A percentile compares a stretch with the other conserved stretches of the same genome.
phyloP scores from a whole-genome alignment of 2,113 vertebrate genomes.

The Ophthalmolycus amberensis region DNA sequence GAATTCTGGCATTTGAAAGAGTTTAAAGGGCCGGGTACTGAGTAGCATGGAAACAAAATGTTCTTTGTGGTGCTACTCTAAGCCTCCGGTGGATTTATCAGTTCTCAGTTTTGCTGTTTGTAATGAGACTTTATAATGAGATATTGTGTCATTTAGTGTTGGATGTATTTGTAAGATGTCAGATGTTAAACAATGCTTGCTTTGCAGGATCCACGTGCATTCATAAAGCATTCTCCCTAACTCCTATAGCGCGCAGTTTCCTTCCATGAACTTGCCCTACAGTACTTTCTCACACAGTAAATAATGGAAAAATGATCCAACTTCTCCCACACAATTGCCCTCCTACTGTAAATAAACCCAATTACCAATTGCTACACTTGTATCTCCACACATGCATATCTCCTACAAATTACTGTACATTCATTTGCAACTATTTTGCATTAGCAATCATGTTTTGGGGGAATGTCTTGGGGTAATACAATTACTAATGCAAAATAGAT shows the following conservation, averaged over 20 bases:
- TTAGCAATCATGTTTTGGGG: constrained; percentile 19
- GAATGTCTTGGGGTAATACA: constrained; percentile 27
- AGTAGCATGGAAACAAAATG: constrained; percentile 14
- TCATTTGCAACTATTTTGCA: constrained; percentile 44
- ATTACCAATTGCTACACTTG: constrained; percentile 20
- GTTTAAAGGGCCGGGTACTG: not conserved
- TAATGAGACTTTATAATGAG: constrained; percentile 12
- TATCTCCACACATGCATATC: constrained; percentile 13
- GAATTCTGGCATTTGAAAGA: constrained; percentile 18
- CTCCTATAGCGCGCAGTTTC: not conserved
- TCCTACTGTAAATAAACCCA: constrained; percentile 29
- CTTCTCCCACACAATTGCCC: not conserved
- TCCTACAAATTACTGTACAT: constrained; percentile 30
- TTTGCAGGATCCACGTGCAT: constrained; percentile 1
- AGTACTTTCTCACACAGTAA: constrained; percentile 28
- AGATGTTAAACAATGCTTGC: not conserved
- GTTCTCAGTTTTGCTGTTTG: constrained; percentile 2
- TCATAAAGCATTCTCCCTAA: constrained; percentile 8
- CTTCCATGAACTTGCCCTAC: constrained; percentile 19
- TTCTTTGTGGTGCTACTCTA: not conserved
- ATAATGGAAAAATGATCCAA: constrained; percentile 8
- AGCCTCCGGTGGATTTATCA: not conserved
- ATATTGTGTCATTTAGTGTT: constrained; percentile 9
- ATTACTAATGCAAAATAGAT: constrained; percentile 36
- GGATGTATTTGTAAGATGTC: constrained; percentile 23